Percentiles rank a stretch among this genome's conserved stretches.
Evolutionary conservation across 2,888 invertebrate genomes (phyloP).

Genomic region (Diplolepis rosae): DNA sequence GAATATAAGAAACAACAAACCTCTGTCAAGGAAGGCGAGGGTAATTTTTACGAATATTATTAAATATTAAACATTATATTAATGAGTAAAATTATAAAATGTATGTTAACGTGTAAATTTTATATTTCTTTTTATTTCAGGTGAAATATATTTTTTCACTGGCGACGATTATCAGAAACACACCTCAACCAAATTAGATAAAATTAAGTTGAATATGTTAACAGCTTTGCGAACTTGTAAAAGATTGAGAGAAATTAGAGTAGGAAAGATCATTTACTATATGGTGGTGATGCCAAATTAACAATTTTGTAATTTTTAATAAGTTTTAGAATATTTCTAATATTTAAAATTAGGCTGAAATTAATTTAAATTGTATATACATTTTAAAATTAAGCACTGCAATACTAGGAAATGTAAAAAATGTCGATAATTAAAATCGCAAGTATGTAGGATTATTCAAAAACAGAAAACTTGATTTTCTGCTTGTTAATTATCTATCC

Average conservation of each 20-base stretch:
- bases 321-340: neutral
- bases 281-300: slow-evolving; percentile 3
- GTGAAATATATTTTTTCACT: slow-evolving; percentile 62
- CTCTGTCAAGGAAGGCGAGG: slow-evolving; percentile 43
- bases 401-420: no score
- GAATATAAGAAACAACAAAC: slow-evolving; percentile 61
- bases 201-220: slow-evolving; percentile 65
- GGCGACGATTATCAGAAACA: slow-evolving; percentile 63
- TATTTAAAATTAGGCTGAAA: neutral
- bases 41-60: slow-evolving; percentile 26
- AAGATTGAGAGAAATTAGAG: slow-evolving; percentile 60
- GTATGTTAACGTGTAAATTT: slow-evolving; percentile 30
- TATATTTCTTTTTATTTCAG: no score
- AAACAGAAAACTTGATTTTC: no score
- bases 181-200: slow-evolving; percentile 63
- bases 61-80: neutral
- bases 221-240: slow-evolving; percentile 66
- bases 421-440: no score
- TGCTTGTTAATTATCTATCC: no score
- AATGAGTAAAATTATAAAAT: neutral
- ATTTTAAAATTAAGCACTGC: no score
- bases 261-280: slow-evolving; percentile 47
- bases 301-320: neutral
- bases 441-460: no score
- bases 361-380: neutral